Evolutionary conservation across 2,888 invertebrate genomes (phyloP), one percentile per base, ranked within the genome.

Genomic region (Steromphala cineraria): DNA sequence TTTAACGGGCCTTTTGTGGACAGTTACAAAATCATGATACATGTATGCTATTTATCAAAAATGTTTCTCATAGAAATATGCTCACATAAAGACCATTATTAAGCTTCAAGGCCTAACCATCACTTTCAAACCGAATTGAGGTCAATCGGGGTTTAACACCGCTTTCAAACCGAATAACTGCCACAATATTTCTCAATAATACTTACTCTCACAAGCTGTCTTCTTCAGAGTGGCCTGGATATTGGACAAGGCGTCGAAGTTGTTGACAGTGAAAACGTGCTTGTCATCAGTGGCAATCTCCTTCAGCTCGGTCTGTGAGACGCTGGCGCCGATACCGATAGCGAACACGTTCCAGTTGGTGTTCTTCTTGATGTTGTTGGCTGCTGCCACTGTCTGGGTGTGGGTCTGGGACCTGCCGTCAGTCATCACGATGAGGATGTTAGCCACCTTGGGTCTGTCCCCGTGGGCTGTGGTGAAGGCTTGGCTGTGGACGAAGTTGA

Each of bases 341-440:
- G 87, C 88, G 77, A 90, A 89, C 0, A 87, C 81, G 24, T 28
- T 36, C 81, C 87, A 86, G 78, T 86, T 79, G 74, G 83, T 85
- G 67, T 84, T 80, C n/a, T 81, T 79, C 71, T 90, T 87, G 8
- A 90, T 81, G 53, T 83, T 85, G 7, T 67, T 78, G 0, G 89
- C 84, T 52, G 84, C 86, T 0, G 82, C 82, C 13, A 84, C 75
- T 0, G 88, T 89, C 8, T 82, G 80, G 13, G 80, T 53, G 19
- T 85, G 85, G 75, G 82, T 78, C 76, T 85, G 88, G 10, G 89
- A 89, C 81, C 87, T 81, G 7, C 90, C 89, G 55, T 90, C 89
- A 0, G 89, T 90, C 87, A 90, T 86, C 4, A 89, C 88, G 56
- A 90, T 88, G 53, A 89, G 82, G 56, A 90, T 89, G 81, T 89